Conservation (phyloP, 2,113 vertebrate genomes). For the Daboia siamensis region DNA sequence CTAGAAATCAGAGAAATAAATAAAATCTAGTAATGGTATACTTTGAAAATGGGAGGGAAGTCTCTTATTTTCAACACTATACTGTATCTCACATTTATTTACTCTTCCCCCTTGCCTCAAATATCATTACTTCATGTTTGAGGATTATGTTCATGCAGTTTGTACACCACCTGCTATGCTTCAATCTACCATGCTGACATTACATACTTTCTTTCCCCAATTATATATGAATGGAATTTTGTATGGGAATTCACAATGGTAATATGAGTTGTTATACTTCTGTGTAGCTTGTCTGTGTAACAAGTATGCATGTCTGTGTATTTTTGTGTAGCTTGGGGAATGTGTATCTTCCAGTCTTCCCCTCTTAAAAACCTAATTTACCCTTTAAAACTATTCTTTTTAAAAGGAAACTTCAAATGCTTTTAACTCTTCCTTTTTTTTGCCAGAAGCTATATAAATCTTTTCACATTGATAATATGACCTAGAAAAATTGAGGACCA, state of each 20-base stretch:
- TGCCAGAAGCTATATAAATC: neutral
- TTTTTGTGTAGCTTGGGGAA: neutral
- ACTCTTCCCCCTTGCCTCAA: neutral
- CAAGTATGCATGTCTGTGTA: neutral
- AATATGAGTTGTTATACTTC: neutral
- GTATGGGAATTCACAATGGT: neutral
- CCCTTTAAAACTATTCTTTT: neutral
- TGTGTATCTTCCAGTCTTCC: neutral
- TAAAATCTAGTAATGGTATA: neutral
- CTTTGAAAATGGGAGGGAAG: neutral
- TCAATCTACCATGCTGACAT: slow-evolving; percentile 8
- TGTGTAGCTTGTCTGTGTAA: neutral
- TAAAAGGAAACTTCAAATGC: neutral
- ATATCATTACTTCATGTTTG: neutral
- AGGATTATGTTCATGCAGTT: neutral
- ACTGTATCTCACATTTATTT: neutral
- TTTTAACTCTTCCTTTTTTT: neutral
- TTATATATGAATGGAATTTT: neutral
- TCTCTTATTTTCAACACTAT: neutral
- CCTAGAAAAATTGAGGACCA: neutral
- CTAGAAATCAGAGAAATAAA: neutral
- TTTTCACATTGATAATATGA: neutral
- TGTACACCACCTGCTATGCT: slow-evolving; percentile 1
- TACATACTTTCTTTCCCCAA: neutral
- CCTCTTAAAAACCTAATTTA: neutral